Evolutionary conservation across 2,888 invertebrate species (phyloP).

Genomic region (Mythimna impura): DNA sequence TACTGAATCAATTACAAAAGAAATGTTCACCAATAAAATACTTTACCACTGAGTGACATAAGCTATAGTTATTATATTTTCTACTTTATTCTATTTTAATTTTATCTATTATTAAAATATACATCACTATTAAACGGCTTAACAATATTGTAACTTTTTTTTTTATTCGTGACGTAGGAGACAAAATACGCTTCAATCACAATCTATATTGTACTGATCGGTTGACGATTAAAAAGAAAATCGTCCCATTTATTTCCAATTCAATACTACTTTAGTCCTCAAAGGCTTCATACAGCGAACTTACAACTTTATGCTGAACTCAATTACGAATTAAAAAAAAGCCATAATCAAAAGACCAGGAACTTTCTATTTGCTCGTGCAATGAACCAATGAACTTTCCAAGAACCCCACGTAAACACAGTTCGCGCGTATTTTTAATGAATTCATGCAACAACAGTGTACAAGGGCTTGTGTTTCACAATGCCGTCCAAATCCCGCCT

Average conservation of each 20-base stretch:
- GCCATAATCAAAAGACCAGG: slow-evolving; percentile 24
- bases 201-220: no score
- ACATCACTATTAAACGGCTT: no score
- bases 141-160: no score
- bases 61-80: no score
- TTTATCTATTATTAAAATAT: no score
- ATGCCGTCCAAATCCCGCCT: slow-evolving; percentile 83
- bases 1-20: no score
- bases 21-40: no score
- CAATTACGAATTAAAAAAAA: slow-evolving; percentile 40
- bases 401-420: slow-evolving; percentile 65
- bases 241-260: slow-evolving; percentile 4
- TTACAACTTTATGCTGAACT: neutral
- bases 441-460: slow-evolving; percentile 77
- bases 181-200: no score
- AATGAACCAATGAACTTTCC: slow-evolving; percentile 57
- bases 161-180: no score
- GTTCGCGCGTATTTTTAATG: slow-evolving; percentile 77
- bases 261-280: neutral
- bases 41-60: no score
- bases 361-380: slow-evolving; percentile 56
- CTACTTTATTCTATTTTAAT: no score
- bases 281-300: neutral
- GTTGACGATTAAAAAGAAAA: no score
- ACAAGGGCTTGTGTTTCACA: slow-evolving; percentile 75